These are phyloP conservation scores for Troglohyphantes excavatus DNA, from an alignment of 2,888 invertebrate genomes.

Conservation along the genomic window DNA sequence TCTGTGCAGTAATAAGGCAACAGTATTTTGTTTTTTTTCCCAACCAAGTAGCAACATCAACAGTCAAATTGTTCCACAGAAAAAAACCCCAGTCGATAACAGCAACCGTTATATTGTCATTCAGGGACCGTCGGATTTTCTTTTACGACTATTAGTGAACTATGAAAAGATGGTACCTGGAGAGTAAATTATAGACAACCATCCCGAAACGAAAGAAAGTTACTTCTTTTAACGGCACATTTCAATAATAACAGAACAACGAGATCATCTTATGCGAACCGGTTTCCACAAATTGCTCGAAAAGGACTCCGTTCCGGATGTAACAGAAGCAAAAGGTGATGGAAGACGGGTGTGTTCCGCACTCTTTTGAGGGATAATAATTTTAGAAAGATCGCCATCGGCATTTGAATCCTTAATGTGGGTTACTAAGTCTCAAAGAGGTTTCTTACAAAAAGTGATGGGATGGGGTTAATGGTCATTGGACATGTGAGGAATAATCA, in stretches of 20 bases:
- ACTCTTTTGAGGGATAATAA: slow-evolving; percentile 35
- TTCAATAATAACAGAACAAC: slow-evolving; percentile 20
- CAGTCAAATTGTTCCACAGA: too few relatives aligned
- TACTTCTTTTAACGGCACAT: slow-evolving; percentile 31
- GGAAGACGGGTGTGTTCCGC: slow-evolving; percentile 49
- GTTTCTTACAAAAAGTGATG: not conserved
- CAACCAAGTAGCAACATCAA: too few relatives aligned
- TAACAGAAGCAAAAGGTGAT: slow-evolving; percentile 58
- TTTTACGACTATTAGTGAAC: not conserved
- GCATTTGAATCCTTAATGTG: slow-evolving; percentile 48
- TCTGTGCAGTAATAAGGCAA: too few relatives aligned
- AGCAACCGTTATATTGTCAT: too few relatives aligned
- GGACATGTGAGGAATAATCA: slow-evolving; percentile 28
- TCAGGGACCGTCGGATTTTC: not conserved
- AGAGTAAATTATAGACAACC: slow-evolving; percentile 17
- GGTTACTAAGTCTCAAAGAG: slow-evolving; percentile 49
- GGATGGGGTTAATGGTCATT: slow-evolving; percentile 20
- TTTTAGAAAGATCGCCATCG: slow-evolving; percentile 26
- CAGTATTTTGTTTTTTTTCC: too few relatives aligned
- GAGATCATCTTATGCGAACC: slow-evolving; percentile 14
- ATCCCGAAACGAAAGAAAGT: slow-evolving; percentile 43
- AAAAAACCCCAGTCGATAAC: too few relatives aligned
- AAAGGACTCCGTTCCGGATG: slow-evolving; percentile 51
- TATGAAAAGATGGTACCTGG: not conserved
- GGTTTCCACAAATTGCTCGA: slow-evolving; percentile 46